Percentiles rank a stretch among this genome's conserved stretches.
Conservation (phyloP, 2,888 invertebrate species). For the Automeris io region DNA sequence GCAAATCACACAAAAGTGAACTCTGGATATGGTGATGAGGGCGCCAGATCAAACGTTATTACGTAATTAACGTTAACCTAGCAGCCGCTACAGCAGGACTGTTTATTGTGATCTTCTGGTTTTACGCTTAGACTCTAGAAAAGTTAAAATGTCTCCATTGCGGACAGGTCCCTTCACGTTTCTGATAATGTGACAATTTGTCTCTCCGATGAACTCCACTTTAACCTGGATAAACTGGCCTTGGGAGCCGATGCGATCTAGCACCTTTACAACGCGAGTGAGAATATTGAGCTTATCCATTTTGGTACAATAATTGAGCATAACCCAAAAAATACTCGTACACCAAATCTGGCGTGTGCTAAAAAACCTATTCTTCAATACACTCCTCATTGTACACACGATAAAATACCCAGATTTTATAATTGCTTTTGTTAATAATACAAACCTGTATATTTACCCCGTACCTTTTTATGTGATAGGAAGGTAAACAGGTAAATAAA, state of each 20-base stretch:
- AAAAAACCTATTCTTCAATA: too few relatives aligned
- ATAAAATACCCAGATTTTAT: too few relatives aligned
- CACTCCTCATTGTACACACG: too few relatives aligned
- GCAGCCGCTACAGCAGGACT: slow-evolving; percentile 26
- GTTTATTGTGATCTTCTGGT: slow-evolving; percentile 95
- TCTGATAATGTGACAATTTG: slow-evolving; percentile 97
- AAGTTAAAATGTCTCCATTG: slow-evolving; percentile 98
- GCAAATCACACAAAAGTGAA: too few relatives aligned
- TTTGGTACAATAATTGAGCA: slow-evolving; percentile 52
- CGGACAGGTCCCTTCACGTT: slow-evolving; percentile 99
- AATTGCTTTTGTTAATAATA: too few relatives aligned
- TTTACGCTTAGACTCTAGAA: slow-evolving; percentile 99
- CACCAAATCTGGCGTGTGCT: slow-evolving; percentile 55
- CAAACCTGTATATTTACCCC: too few relatives aligned
- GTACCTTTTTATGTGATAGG: too few relatives aligned
- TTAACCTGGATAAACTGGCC: slow-evolving; percentile 99
- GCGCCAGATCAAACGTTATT: too few relatives aligned
- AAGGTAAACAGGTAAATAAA: too few relatives aligned
- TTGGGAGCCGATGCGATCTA: slow-evolving; percentile 99
- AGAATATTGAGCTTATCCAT: slow-evolving; percentile 93
- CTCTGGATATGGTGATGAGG: too few relatives aligned
- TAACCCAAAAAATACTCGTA: slow-evolving; percentile 61
- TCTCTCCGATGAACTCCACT: slow-evolving; percentile 98
- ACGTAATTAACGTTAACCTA: slow-evolving; percentile 56
- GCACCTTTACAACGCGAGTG: slow-evolving; percentile 96